These are phyloP conservation scores for Sapayoa aenigma DNA, from an alignment of 2,113 vertebrate species.

Conservation along the genomic window DNA sequence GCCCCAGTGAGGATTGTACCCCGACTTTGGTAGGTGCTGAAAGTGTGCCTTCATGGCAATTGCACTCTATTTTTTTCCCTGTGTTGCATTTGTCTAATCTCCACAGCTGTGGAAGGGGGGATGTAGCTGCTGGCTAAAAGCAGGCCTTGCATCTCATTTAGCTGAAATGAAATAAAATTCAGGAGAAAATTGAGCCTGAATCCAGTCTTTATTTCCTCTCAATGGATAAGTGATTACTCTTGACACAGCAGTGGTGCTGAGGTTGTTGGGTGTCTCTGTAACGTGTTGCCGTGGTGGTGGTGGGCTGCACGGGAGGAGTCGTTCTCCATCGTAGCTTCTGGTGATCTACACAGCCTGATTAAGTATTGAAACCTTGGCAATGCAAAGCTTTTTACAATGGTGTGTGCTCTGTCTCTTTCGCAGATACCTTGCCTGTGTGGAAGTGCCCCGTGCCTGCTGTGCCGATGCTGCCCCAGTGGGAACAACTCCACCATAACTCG, in stretches of 20 bases:
- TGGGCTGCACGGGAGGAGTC: not conserved
- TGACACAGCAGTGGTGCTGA: not conserved
- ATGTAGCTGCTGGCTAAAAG: not conserved
- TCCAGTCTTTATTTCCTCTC: not conserved
- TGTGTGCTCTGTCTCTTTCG: not conserved
- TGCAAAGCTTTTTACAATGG: not conserved
- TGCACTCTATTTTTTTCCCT: not conserved
- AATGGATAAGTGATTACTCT: not conserved
- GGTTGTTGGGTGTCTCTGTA: not conserved
- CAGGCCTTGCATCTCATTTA: not conserved
- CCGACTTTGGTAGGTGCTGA: not conserved
- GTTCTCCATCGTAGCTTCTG: not conserved
- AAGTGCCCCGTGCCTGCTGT: constrained; percentile 93
- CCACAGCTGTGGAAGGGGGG: not conserved
- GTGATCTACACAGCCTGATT: not conserved
- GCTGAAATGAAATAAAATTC: not conserved
- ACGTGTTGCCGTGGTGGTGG: accelerated
- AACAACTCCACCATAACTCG: constrained; percentile 97
- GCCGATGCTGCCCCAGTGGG: constrained; percentile 94
- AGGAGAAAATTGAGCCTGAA: not conserved
- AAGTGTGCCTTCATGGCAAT: not conserved
- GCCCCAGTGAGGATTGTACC: not conserved
- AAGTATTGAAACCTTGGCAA: not conserved
- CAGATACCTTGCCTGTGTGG: constrained; percentile 96
- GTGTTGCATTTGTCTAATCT: not conserved